These are phyloP conservation scores for Asteroscopus sphinx DNA, from an alignment of 2,888 invertebrate genomes.

Conservation along the genomic window DNA sequence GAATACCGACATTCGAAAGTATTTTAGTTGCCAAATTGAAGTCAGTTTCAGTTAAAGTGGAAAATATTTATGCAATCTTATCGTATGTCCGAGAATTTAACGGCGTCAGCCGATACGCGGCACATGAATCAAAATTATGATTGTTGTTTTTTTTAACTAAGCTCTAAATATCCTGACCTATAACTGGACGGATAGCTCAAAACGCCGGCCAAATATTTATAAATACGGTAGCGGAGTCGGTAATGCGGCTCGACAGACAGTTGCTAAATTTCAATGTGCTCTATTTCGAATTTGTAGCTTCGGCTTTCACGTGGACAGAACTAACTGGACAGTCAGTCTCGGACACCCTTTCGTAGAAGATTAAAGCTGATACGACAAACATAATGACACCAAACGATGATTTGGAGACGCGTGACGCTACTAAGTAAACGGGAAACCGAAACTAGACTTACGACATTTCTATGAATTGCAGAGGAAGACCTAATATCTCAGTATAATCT, in stretches of 20 bases:
- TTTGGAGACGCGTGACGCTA: conserved; percentile 37
- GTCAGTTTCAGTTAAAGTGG: conserved; percentile 15
- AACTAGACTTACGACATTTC: conserved; percentile 29
- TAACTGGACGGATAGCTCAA: conserved; percentile 67
- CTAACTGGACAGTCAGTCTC: conserved; percentile 66
- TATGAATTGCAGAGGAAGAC: conserved; percentile 20
- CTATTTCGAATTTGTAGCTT: conserved; percentile 82
- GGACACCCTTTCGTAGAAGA: conserved; percentile 56
- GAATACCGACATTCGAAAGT: conserved; percentile 1
- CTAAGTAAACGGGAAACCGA: conserved; percentile 47
- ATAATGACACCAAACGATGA: conserved; percentile 43
- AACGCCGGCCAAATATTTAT: conserved; percentile 84
- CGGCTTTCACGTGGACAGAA: conserved; percentile 75
- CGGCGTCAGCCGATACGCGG: conserved; percentile 12
- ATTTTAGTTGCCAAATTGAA: conserved; percentile 26
- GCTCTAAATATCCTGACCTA: conserved; percentile 78
- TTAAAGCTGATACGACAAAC: conserved; percentile 52
- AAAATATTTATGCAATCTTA: conserved; percentile 23
- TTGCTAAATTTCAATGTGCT: conserved; percentile 89
- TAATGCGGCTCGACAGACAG: conserved; percentile 86
- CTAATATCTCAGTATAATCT: conserved; percentile 5
- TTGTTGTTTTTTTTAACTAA: conserved; percentile 68
- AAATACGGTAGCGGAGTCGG: conserved; percentile 82
- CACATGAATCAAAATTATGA: conserved; percentile 55
- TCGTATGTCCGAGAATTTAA: conserved; percentile 4